Evolutionary conservation across 2,797 vertebrate genomes (phyloP).

Genomic region (Eutrigla gurnardus): DNA sequence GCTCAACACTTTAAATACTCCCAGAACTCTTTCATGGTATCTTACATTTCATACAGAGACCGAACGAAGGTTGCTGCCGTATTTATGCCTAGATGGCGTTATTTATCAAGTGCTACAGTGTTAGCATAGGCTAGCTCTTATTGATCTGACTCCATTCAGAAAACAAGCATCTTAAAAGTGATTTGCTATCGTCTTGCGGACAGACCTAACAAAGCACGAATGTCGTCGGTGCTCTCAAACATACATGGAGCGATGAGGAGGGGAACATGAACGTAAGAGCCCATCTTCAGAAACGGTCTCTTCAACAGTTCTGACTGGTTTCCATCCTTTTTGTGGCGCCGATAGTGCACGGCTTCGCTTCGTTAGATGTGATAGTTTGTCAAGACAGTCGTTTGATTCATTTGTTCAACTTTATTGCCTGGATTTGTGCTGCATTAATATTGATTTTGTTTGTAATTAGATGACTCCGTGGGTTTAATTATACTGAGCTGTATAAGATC

Average conservation of each 20-base stretch:
- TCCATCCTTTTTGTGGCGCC: slow-evolving; percentile 1
- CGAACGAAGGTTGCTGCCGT: too few species aligned
- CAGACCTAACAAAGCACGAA: too few species aligned
- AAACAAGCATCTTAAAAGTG: too few species aligned
- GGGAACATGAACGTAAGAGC: too few species aligned
- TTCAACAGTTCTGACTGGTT: not conserved
- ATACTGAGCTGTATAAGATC: not conserved
- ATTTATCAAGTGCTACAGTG: too few species aligned
- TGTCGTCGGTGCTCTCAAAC: not conserved
- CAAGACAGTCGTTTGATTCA: not conserved
- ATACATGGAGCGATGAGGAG: not conserved
- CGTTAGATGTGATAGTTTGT: not conserved
- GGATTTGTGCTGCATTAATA: not conserved
- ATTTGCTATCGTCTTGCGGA: too few species aligned
- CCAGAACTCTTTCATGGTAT: too few species aligned
- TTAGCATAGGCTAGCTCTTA: too few species aligned
- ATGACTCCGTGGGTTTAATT: slow-evolving; percentile 6
- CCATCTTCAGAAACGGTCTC: not conserved
- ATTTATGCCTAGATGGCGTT: too few species aligned
- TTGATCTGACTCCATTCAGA: too few species aligned
- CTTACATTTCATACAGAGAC: too few species aligned
- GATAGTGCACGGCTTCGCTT: not conserved
- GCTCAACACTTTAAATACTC: too few species aligned
- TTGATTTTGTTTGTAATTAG: slow-evolving; percentile 18
- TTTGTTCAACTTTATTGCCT: slow-evolving; percentile 8